Evolutionary conservation across 2,888 invertebrate genomes (phyloP).

Genomic region (Sisyra nigra): DNA sequence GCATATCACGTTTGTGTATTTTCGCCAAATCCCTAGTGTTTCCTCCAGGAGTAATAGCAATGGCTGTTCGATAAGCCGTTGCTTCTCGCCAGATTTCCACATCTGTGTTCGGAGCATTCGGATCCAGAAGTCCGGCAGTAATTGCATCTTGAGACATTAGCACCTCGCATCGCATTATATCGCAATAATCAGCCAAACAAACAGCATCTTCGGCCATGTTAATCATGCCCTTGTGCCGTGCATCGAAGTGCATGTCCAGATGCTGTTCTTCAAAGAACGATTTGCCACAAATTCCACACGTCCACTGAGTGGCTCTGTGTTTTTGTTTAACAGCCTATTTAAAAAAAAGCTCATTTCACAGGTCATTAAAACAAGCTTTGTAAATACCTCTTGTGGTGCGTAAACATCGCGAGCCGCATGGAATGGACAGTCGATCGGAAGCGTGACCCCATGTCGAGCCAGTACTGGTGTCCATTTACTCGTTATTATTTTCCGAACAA

Average conservation of each 20-base stretch:
- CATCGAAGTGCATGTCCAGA: constrained; percentile 78
- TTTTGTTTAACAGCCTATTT: constrained; percentile 53
- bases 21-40: constrained; percentile 24
- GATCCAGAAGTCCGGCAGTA: constrained; percentile 48
- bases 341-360: background rate
- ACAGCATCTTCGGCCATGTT: constrained; percentile 76
- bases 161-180: constrained; percentile 86
- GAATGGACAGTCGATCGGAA: constrained; percentile 80
- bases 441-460: constrained; percentile 72
- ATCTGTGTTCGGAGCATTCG: constrained; percentile 53
- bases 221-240: constrained; percentile 55
- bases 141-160: constrained; percentile 55
- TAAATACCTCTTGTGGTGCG: constrained; percentile 52
- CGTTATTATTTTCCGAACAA: constrained; percentile 74
- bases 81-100: constrained; percentile 73
- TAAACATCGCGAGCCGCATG: constrained; percentile 78
- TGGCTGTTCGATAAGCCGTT: constrained; percentile 47
- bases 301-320: constrained; percentile 78
- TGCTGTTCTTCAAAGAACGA: constrained; percentile 80
- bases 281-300: constrained; percentile 80
- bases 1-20: constrained; percentile 12
- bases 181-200: constrained; percentile 88
- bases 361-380: background rate
- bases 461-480: constrained; percentile 84
- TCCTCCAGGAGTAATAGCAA: constrained; percentile 26